phyloP scores from a whole-genome alignment of 2,888 invertebrate species.

The Lithophane semibrunnea region DNA sequence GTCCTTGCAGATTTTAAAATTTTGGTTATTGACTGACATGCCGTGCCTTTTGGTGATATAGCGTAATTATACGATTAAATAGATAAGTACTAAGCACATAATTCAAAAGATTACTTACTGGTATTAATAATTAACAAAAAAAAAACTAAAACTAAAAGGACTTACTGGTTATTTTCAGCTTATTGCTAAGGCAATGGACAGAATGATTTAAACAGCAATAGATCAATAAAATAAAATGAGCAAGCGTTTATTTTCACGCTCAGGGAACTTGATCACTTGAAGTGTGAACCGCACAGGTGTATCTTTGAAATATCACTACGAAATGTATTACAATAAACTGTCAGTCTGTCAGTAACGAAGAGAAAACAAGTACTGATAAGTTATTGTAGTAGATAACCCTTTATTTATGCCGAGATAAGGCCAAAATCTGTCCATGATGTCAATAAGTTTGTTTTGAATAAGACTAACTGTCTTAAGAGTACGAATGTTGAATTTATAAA shows the following conservation, averaged over 20 bases:
- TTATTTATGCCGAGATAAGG: conserved; percentile 74
- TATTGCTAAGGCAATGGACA: neutral
- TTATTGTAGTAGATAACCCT: conserved; percentile 78
- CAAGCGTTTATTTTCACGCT: conserved; percentile 1
- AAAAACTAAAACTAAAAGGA: too few species aligned
- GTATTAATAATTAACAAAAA: too few species aligned
- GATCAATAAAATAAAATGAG: conserved; percentile 22
- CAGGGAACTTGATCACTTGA: conserved; percentile 11
- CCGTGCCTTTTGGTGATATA: neutral
- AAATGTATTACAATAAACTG: conserved; percentile 55
- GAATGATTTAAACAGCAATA: neutral
- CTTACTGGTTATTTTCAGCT: conserved; percentile 39
- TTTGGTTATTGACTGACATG: conserved; percentile 10
- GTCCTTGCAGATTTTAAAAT: conserved; percentile 17
- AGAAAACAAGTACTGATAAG: conserved; percentile 79
- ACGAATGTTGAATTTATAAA: conserved; percentile 49
- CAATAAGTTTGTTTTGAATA: conserved; percentile 71
- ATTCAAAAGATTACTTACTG: conserved; percentile 43
- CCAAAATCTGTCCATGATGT: conserved; percentile 73
- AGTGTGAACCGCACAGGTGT: conserved; percentile 46
- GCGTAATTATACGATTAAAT: neutral
- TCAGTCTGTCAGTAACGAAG: conserved; percentile 67
- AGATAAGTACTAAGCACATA: conserved; percentile 12
- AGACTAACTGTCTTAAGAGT: conserved; percentile 43
- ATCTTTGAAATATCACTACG: conserved; percentile 58